Conservation (phyloP, 2,797 vertebrate species). For the Gymnopithys bicolor region DNA sequence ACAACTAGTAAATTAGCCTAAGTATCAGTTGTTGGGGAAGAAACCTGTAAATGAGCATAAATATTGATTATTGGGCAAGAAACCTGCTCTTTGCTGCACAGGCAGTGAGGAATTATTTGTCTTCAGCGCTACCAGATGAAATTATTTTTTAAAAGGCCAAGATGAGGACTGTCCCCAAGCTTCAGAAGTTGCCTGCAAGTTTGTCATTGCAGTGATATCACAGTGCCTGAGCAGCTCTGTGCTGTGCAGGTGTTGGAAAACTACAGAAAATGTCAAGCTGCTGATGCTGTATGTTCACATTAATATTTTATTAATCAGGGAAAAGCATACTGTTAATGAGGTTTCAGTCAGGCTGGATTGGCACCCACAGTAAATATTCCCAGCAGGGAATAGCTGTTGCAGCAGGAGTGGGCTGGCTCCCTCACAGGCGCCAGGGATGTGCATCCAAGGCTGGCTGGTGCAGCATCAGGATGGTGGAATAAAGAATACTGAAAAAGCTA, state of each 20-base stretch:
- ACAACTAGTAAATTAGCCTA: not conserved
- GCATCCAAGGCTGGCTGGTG: not conserved
- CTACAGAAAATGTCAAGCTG: not conserved
- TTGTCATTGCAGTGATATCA: not conserved
- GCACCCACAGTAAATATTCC: not conserved
- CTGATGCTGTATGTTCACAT: not conserved
- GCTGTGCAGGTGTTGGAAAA: not conserved
- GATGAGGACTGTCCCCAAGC: not conserved
- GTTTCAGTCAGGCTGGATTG: not conserved
- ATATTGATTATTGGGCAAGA: not conserved
- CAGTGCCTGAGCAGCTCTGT: not conserved
- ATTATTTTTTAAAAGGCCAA: not conserved
- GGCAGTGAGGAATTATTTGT: not conserved
- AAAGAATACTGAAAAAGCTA: not conserved
- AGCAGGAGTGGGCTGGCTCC: not conserved
- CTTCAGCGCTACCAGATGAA: fast-evolving
- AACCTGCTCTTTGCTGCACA: not conserved
- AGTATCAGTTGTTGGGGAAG: not conserved
- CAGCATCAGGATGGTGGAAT: not conserved
- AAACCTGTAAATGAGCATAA: not conserved
- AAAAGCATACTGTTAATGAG: not conserved
- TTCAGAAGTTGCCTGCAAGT: not conserved
- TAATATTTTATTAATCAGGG: not conserved
- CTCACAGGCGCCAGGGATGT: not conserved
- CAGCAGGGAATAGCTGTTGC: not conserved